A percentile compares a stretch with the other conserved stretches of the same genome.
These are phyloP conservation scores for Nestor notabilis DNA, from an alignment of 2,113 vertebrate species.

Conservation along the genomic window DNA sequence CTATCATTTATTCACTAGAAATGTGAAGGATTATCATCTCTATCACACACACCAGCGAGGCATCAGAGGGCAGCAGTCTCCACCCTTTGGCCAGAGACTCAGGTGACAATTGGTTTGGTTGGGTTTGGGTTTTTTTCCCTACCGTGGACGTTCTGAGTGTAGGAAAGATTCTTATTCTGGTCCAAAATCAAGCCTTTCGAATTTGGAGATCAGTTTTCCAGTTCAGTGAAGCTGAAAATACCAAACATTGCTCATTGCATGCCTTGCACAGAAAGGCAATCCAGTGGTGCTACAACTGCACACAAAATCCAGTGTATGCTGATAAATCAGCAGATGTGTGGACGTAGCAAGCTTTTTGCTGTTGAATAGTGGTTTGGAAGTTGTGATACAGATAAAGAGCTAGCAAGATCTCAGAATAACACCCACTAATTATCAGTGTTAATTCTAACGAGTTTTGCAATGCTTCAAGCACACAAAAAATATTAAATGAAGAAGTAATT, in stretches of 20 bases:
- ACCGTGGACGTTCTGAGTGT: background rate
- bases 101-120: background rate
- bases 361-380: background rate
- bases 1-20: background rate
- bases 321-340: background rate
- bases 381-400: background rate
- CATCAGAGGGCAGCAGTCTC: background rate
- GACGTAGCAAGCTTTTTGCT: background rate
- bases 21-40: background rate
- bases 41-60: background rate
- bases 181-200: background rate
- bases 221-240: background rate
- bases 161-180: background rate
- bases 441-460: background rate
- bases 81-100: background rate
- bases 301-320: background rate
- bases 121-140: rapidly evolving
- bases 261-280: background rate
- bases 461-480: background rate
- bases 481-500: background rate
- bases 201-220: background rate
- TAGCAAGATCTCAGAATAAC: background rate
- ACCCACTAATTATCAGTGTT: background rate
- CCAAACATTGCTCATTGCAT: background rate
- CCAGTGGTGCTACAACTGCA: background rate